A percentile compares a stretch with the other conserved stretches of the same genome.
These are phyloP conservation scores for Falco cherrug DNA, from an alignment of 2,797 vertebrate species.

Conservation along the genomic window DNA sequence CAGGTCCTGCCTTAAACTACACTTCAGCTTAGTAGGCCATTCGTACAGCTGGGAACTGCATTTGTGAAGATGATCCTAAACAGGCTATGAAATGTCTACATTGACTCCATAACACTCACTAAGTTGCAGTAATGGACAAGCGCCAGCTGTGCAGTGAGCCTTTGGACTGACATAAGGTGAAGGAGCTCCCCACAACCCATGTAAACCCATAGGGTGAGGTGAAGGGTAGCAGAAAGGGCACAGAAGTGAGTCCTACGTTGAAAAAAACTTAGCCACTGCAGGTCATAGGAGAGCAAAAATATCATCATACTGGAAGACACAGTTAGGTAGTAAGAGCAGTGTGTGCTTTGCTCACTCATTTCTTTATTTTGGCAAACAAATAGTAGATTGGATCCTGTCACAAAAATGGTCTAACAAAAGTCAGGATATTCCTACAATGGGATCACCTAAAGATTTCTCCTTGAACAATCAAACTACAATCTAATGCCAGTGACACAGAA, in stretches of 20 bases:
- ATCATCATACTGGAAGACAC: background rate
- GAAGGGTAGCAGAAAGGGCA: background rate
- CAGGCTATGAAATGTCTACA: background rate
- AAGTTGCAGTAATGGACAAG: background rate
- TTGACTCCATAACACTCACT: accelerated
- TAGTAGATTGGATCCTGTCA: background rate
- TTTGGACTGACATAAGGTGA: background rate
- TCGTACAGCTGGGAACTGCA: background rate
- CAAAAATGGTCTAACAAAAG: background rate
- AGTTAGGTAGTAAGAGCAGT: background rate
- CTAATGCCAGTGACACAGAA: background rate
- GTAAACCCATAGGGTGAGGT: background rate
- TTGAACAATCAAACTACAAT: background rate
- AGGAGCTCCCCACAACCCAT: background rate
- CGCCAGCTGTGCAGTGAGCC: background rate
- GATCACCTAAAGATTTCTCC: background rate
- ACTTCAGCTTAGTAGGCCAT: background rate
- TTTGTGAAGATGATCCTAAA: background rate
- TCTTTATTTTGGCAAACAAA: background rate
- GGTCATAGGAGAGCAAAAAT: background rate
- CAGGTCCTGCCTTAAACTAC: background rate
- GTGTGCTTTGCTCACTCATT: background rate
- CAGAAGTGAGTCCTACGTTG: background rate
- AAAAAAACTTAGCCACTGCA: background rate
- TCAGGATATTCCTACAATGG: background rate